phyloP scores from a whole-genome alignment of 2,888 invertebrate genomes.

The Ellobium chinense region DNA sequence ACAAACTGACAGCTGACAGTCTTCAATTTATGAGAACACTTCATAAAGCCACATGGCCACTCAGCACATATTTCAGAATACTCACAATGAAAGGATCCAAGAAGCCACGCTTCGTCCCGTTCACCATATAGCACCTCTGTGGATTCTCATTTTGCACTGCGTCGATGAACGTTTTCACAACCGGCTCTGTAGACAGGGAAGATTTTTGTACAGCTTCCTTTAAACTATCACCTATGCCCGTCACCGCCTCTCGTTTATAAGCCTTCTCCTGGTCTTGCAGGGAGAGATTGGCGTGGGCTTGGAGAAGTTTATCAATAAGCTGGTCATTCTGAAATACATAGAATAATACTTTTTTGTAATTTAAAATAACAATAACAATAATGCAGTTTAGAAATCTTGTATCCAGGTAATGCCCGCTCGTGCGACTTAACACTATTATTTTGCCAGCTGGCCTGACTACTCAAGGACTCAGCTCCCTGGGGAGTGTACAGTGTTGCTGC shows the following conservation, averaged over 20 bases:
- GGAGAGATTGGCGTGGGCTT: conserved; percentile 47
- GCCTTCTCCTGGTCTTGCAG: conserved; percentile 56
- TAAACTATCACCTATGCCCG: conserved; percentile 44
- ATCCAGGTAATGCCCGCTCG: too few relatives aligned
- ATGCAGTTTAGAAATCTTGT: too few relatives aligned
- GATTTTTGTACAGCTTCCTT: conserved; percentile 44
- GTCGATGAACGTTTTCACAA: conserved; percentile 60
- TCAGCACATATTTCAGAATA: too few relatives aligned
- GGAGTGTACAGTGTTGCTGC: too few relatives aligned
- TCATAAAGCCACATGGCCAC: too few relatives aligned
- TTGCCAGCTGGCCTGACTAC: too few relatives aligned
- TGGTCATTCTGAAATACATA: conserved; percentile 24
- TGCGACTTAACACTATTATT: too few relatives aligned
- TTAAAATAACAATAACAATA: too few relatives aligned
- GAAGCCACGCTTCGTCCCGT: conserved; percentile 49
- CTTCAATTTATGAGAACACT: too few relatives aligned
- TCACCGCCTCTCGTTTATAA: conserved; percentile 57
- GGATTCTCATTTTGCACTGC: conserved; percentile 59
- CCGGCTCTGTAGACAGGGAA: conserved; percentile 41
- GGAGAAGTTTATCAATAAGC: conserved; percentile 9
- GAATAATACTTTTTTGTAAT: too few relatives aligned
- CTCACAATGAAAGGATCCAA: conserved; percentile 36
- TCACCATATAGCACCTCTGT: conserved; percentile 60
- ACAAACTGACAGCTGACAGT: too few relatives aligned
- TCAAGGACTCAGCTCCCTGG: too few relatives aligned